Base-by-base conservation (phyloP, 2,113 vertebrate genomes). In the Ginglymostoma cirratum region DNA sequence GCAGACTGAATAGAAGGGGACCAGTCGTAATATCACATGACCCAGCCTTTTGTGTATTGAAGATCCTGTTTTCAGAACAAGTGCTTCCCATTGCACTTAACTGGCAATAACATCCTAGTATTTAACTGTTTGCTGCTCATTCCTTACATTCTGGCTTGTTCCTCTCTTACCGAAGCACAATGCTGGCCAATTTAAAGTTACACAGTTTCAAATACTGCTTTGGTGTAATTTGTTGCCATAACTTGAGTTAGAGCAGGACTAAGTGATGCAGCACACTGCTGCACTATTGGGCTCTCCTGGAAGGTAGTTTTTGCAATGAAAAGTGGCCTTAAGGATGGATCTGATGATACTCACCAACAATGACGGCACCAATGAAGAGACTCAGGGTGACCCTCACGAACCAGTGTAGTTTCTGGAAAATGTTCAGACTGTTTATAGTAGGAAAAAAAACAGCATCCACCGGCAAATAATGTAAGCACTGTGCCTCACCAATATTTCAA, bases 341-440 rank as follows among this genome's bases (percentile, higher is more conserved):
- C 30, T 3, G 69, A 67, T 96, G 0, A 38, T 21, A 98, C 98
- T 98, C 96, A 99, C 99, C 98, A 0, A 99, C 98, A 21, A 98
- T 98, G 96, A 98, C 98, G 0, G 95, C 97, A 45, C 99, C 99
- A 85, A 99, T 97, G 17, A 98, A 97, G 30, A 99, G 98, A 96
- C 98, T 99, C 96, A 98, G 97, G 61, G 98, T 97, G 96, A 99
- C 98, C 96, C 99, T 97, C 42, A 98, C 96, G 86, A 98, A 97
- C 99, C 99, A 99, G 96, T 98, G 98, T 65, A 98, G 96, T 96
- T 99, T 98, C 99, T 99, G 97, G n/a, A 66, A 97, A 96, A 95
- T 30, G 24, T 52, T 72, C 24, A 45, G 34, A 93, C 55, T 38
- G 55, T 8, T 92, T 55, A 55, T 2, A 8, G 15, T 52, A 55